Evolutionary conservation across 23 tunicate genomes (phyloP).

Genomic region (Halocynthia aurantium): DNA sequence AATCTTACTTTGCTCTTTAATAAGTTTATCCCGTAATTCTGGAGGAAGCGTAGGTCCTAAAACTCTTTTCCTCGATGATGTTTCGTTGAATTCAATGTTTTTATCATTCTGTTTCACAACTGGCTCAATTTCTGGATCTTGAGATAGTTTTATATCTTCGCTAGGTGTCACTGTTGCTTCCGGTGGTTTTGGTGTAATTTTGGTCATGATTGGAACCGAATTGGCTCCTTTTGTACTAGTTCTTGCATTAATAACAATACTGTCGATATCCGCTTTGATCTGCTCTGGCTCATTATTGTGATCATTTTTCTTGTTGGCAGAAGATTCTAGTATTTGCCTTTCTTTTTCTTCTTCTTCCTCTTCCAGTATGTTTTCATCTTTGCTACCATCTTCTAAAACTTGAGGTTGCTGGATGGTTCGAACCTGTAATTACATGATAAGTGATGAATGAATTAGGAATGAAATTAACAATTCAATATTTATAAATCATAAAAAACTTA

Average conservation of each 20-base stretch:
- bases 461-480: too few species aligned
- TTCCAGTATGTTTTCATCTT: conserved; percentile 15
- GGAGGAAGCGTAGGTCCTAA: conserved; percentile 56
- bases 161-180: too few species aligned
- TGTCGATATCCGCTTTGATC: not conserved
- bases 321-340: not conserved
- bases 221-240: too few species aligned
- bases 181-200: too few species aligned
- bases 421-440: not conserved
- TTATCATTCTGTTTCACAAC: too few species aligned
- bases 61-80: conserved; percentile 8
- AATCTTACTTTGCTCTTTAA: conserved; percentile 1
- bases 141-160: too few species aligned
- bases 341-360: conserved; percentile 41
- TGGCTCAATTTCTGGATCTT: too few species aligned
- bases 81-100: not conserved
- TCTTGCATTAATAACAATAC: too few species aligned
- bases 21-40: conserved; percentile 2
- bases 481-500: too few species aligned
- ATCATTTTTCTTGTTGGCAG: not conserved
- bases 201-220: too few species aligned
- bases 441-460: not conserved
- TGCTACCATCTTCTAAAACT: conserved; percentile 8
- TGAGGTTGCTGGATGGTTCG: not conserved
- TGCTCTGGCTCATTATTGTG: not conserved